These are phyloP conservation scores for Siniperca undulata DNA, from an alignment of 2,797 vertebrate species.

Conservation along the genomic window DNA sequence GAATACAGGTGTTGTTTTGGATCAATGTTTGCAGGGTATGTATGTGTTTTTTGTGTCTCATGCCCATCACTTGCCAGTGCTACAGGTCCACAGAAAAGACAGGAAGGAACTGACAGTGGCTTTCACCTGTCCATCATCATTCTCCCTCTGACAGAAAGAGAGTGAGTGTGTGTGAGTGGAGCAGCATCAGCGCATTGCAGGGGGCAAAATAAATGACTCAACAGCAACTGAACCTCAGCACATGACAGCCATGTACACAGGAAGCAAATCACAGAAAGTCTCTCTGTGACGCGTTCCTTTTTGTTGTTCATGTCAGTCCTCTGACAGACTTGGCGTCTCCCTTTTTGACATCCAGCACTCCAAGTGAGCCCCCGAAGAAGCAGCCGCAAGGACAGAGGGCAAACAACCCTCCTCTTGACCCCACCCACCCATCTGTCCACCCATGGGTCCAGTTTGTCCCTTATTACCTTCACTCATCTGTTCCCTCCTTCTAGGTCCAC, in stretches of 20 bases:
- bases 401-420: conserved; percentile 48
- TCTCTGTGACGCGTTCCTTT: conserved; percentile 18
- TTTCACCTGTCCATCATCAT: conserved; percentile 56
- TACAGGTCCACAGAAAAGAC: conserved; percentile 31
- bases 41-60: conserved; percentile 51
- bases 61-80: conserved; percentile 46
- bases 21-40: conserved; percentile 21
- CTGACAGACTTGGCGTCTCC: conserved; percentile 50
- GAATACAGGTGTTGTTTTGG: conserved; percentile 11
- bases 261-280: conserved; percentile 47
- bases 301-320: conserved; percentile 40
- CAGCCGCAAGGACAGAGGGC: conserved; percentile 77
- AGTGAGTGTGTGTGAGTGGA: conserved; percentile 59
- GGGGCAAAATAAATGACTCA: conserved; percentile 61
- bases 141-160: conserved; percentile 36
- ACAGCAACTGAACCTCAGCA: conserved; percentile 58
- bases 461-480: conserved; percentile 45
- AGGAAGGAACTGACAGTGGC: conserved; percentile 65
- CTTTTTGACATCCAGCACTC: conserved; percentile 75
- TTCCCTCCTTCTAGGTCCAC: conserved; percentile 44
- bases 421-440: conserved; percentile 42
- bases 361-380: conserved; percentile 80
- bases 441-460: conserved; percentile 56
- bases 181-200: conserved; percentile 79
- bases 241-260: conserved; percentile 66